phyloP scores from a whole-genome alignment of 2,888 invertebrate genomes.

The Zygogramma bicolorata region DNA sequence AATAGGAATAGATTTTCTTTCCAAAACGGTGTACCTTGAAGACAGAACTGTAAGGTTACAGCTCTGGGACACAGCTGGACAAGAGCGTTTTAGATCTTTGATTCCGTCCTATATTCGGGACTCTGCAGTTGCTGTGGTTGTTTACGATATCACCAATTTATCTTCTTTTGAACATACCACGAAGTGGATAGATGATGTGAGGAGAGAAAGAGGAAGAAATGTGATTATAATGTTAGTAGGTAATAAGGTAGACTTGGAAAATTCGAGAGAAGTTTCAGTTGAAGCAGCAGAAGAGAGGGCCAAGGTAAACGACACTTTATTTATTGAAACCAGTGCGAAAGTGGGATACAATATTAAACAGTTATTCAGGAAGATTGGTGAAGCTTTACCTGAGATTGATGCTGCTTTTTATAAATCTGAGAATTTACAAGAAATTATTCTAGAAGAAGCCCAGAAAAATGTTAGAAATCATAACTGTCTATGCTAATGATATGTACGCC shows the following conservation, averaged over 20 bases:
- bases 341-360: slow-evolving; percentile 98
- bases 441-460: slow-evolving; percentile 28
- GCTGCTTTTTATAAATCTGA: slow-evolving; percentile 27
- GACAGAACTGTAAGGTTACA: slow-evolving; percentile 92
- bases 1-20: slow-evolving; percentile 98
- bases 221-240: slow-evolving; percentile 93
- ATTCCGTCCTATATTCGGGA: slow-evolving; percentile 98
- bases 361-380: slow-evolving; percentile 77
- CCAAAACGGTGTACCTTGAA: slow-evolving; percentile 98
- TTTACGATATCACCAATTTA: slow-evolving; percentile 96
- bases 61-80: slow-evolving; percentile 94
- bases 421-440: slow-evolving; percentile 36
- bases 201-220: slow-evolving; percentile 96
- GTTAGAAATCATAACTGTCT: slow-evolving; percentile 15
- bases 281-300: slow-evolving; percentile 97
- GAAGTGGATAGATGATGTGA: slow-evolving; percentile 98
- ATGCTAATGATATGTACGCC: background rate
- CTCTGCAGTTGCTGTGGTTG: slow-evolving; percentile 96
- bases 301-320: slow-evolving; percentile 97
- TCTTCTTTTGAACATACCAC: slow-evolving; percentile 98
- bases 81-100: slow-evolving; percentile 92
- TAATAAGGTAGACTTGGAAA: slow-evolving; percentile 97
- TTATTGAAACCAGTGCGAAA: slow-evolving; percentile 98
- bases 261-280: slow-evolving; percentile 94
- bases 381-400: slow-evolving; percentile 85